Evolutionary conservation across 2,113 vertebrate genomes (phyloP).

Genomic region (Dasyprocta punctata): DNA sequence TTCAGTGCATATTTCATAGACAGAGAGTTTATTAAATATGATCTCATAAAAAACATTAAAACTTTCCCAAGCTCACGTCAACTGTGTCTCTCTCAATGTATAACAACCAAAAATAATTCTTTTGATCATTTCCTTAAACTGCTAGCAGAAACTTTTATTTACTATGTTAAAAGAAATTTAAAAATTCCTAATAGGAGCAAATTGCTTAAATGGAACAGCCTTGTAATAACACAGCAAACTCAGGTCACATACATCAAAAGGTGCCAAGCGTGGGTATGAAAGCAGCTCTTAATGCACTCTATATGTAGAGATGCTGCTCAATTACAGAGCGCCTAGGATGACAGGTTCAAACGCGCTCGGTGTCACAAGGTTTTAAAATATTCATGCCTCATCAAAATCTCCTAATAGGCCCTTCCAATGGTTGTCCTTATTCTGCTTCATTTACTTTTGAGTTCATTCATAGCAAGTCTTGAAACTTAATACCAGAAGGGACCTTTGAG

Average conservation of each 20-base stretch:
- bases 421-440: not conserved
- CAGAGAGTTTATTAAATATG: not conserved
- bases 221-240: not conserved
- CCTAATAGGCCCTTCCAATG: not conserved
- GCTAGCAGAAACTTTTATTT: not conserved
- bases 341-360: not conserved
- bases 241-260: not conserved
- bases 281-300: not conserved
- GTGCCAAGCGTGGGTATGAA: not conserved
- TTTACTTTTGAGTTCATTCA: conserved; percentile 51
- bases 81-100: not conserved
- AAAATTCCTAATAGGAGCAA: conserved; percentile 3
- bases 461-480: not conserved
- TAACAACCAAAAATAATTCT: not conserved
- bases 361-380: not conserved
- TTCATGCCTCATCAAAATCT: conserved; percentile 5
- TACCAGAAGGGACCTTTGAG: conserved; percentile 1
- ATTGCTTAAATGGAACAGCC: not conserved
- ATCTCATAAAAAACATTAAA: not conserved
- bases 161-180: not conserved
- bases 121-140: not conserved
- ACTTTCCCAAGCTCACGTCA: not conserved
- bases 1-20: not conserved
- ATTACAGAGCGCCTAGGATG: not conserved
- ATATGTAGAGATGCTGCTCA: not conserved